Evolutionary conservation across 2,797 vertebrate species (phyloP), one percentile per base, ranked within the genome.

Genomic region (Gallirallus australis): DNA sequence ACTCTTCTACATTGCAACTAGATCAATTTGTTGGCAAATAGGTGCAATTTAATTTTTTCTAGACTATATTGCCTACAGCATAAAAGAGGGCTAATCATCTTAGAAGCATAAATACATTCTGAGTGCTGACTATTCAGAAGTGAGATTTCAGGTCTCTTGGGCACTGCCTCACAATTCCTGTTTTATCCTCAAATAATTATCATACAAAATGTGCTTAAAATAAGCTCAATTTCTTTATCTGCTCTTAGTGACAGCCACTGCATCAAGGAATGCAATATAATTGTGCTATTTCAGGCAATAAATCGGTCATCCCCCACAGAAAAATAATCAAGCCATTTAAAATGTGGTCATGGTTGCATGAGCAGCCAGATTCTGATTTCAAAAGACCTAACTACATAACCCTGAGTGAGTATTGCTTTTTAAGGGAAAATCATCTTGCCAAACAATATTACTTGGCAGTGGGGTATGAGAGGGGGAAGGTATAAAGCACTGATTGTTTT

Each of bases 211-310:
- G 82, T 69, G 94, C 69, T 97, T 92, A 66, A 97, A 97, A 93
- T 20, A 42, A 84, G 69, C 63, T 94, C 83, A 95, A 91, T 97
- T 97, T 89, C 91, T 96, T 97, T 96, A 93, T 97, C 79, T 96
- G 90, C 71, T 80, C 48, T 95, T 95, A 90, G 47, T 89, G 94
- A 89, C 93, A 90, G 94, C 70, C 84, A 86, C 89, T 96, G 87
- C 95, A 93, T 93, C 61, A 89, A 92, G 85, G 72, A 96, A 95
- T 54, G 47, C 87, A 85, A 77, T 70, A 59, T 92, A 97, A 97
- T 88, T 96, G 80, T 93, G 85, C 95, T 97, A 97, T 97, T 98
- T 97, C 88, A 96, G 81, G 96, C 92, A 97, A 97, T 97, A 97
- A 97, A 97, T 93, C 4, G 30, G 93, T 95, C 76, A 92, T 94